These are phyloP conservation scores for Caenorhabditis latens DNA, from an alignment of 1,140 invertebrate genomes.

Conservation along the genomic window DNA sequence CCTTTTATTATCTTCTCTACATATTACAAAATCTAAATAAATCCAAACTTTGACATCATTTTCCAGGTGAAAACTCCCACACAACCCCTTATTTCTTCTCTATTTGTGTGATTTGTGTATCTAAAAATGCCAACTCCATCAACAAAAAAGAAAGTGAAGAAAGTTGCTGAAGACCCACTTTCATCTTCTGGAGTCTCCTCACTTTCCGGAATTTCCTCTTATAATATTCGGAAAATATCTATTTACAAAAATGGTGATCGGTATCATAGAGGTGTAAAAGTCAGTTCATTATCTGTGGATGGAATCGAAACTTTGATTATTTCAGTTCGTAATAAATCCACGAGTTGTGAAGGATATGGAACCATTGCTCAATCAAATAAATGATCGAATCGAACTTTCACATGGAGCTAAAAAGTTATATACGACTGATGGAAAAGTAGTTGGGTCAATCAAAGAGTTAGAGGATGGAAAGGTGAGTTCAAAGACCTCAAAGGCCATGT, in stretches of 20 bases:
- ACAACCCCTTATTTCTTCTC: neutral
- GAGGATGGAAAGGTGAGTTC: conserved; percentile 43
- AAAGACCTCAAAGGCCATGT: too few relatives aligned
- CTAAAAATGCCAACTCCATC: conserved; percentile 22
- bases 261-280: conserved; percentile 45
- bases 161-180: conserved; percentile 6
- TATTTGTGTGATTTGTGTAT: neutral
- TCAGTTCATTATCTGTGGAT: neutral
- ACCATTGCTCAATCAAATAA: conserved; percentile 25
- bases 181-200: conserved; percentile 43
- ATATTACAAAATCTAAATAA: too few relatives aligned
- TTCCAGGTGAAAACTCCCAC: neutral
- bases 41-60: neutral
- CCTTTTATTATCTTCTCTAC: too few relatives aligned
- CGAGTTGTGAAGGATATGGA: conserved; percentile 37
- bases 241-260: conserved; percentile 49
- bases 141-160: conserved; percentile 15
- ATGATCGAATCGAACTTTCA: conserved; percentile 40
- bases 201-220: conserved; percentile 24
- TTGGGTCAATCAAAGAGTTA: conserved; percentile 39
- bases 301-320: neutral
- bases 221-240: conserved; percentile 36
- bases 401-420: conserved; percentile 52
- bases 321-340: conserved; percentile 50
- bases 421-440: conserved; percentile 41